Evolutionary conservation across 2,888 invertebrate species (phyloP).

Genomic region (Bellardia pandia): DNA sequence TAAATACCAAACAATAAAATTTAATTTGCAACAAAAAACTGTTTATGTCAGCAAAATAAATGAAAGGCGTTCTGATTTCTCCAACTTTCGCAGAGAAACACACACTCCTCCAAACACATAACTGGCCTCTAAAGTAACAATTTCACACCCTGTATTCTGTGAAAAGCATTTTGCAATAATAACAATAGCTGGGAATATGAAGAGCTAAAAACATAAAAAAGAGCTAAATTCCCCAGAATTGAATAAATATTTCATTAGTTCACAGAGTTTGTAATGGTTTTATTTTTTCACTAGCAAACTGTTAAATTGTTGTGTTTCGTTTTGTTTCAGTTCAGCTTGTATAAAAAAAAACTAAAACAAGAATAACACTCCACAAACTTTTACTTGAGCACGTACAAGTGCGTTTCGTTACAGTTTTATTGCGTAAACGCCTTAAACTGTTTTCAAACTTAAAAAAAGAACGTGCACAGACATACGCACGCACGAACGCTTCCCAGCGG

Average conservation of each 20-base stretch:
- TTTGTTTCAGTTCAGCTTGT: not conserved
- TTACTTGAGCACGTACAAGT: slow-evolving; percentile 68
- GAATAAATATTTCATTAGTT: slow-evolving; percentile 60
- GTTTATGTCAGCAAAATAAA: slow-evolving; percentile 28
- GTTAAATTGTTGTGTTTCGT: slow-evolving; percentile 53
- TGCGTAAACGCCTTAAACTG: slow-evolving; percentile 66
- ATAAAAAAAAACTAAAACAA: slow-evolving; percentile 3
- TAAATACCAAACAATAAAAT: slow-evolving; percentile 16
- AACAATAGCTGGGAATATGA: not conserved
- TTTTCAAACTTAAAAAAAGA: slow-evolving; percentile 2
- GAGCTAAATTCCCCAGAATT: slow-evolving; percentile 23
- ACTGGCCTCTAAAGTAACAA: slow-evolving; percentile 8
- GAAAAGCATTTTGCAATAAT: not conserved
- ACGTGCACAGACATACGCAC: not conserved
- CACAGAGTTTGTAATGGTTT: slow-evolving; percentile 4
- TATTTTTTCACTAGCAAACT: not conserved
- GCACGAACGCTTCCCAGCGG: not conserved
- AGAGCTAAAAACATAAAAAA: not conserved
- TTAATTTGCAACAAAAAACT: slow-evolving; percentile 23
- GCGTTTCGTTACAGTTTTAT: slow-evolving; percentile 70
- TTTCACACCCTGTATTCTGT: not conserved
- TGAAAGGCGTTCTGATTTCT: not conserved
- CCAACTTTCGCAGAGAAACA: not conserved
- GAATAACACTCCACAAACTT: slow-evolving; percentile 43
- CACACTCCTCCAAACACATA: not conserved